Evolutionary conservation across 2,888 invertebrate genomes (phyloP).

Genomic region (Hybos culiciformis): DNA sequence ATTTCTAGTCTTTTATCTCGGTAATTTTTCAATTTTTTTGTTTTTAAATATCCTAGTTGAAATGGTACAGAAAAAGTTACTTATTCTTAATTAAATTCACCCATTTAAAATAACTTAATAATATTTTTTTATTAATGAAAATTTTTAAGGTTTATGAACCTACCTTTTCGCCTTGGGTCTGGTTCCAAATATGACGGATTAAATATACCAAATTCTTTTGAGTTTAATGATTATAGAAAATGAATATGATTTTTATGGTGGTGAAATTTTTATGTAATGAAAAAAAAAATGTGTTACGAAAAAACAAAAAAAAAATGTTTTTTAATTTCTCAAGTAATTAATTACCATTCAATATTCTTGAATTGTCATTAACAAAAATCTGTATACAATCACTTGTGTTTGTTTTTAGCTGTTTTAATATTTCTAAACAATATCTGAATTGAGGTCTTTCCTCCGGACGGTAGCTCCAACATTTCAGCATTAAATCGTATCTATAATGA

Average conservation of each 20-base stretch:
- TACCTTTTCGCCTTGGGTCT: conserved; percentile 50
- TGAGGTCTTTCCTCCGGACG: conserved; percentile 72
- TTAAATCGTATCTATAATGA: conserved; percentile 58
- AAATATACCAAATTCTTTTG: conserved; percentile 62
- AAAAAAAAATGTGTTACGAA: too few relatives aligned
- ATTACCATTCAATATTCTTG: background rate
- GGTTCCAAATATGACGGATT: conserved; percentile 60
- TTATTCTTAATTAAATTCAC: too few relatives aligned
- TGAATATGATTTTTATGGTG: too few relatives aligned
- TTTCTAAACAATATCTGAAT: conserved; percentile 66
- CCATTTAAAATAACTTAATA: too few relatives aligned
- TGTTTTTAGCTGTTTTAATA: conserved; percentile 36
- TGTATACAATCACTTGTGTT: conserved; percentile 10
- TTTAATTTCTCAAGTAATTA: background rate
- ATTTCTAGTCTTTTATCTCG: too few relatives aligned
- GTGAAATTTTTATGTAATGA: too few relatives aligned
- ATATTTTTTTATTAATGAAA: too few relatives aligned
- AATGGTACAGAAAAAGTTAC: too few relatives aligned
- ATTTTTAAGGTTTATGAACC: too few relatives aligned
- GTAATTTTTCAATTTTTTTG: too few relatives aligned
- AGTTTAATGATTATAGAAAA: too few relatives aligned
- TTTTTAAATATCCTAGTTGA: too few relatives aligned
- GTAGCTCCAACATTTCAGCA: conserved; percentile 81
- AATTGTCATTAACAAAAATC: background rate
- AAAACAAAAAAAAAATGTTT: background rate